phyloP scores from a whole-genome alignment of 2,113 vertebrate genomes.

The Paratilapia polleni region DNA sequence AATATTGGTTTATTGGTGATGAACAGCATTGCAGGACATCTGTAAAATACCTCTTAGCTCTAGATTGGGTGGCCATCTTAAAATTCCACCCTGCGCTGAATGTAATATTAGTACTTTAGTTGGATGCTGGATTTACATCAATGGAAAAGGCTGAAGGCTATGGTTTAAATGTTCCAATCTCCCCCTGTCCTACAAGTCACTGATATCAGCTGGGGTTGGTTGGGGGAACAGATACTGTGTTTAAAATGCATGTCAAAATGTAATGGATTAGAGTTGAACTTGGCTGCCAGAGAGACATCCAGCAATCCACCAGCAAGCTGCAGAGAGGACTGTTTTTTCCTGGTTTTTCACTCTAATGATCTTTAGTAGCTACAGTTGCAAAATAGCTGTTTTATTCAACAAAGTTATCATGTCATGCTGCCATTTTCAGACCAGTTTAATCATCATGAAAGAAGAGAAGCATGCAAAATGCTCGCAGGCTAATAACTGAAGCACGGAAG shows the following conservation, averaged over 20 bases:
- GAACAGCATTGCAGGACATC: not conserved
- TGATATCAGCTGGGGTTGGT: not conserved
- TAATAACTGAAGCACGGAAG: not conserved
- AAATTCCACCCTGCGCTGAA: not conserved
- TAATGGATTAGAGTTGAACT: not conserved
- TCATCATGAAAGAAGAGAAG: not conserved
- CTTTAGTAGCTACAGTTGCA: not conserved
- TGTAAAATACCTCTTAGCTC: not conserved
- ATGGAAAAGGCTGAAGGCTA: not conserved
- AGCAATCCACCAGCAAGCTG: not conserved
- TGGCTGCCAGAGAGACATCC: not conserved
- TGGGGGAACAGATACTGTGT: not conserved
- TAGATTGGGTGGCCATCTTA: not conserved
- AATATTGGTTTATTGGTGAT: not conserved
- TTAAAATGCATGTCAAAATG: not conserved
- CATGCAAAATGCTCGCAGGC: not conserved
- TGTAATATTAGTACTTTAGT: not conserved
- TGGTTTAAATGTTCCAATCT: constrained; percentile 15
- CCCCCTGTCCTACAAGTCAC: not conserved
- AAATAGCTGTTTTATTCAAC: constrained; percentile 1
- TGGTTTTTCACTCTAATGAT: not conserved
- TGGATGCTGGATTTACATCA: constrained; percentile 11
- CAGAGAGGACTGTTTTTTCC: not conserved
- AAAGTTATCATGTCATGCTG: not conserved
- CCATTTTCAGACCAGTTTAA: not conserved